A percentile compares a stretch with the other conserved stretches of the same genome.
These are phyloP conservation scores for Hirudinaria manillensis DNA, from an alignment of 2,888 invertebrate species.

Conservation along the genomic window DNA sequence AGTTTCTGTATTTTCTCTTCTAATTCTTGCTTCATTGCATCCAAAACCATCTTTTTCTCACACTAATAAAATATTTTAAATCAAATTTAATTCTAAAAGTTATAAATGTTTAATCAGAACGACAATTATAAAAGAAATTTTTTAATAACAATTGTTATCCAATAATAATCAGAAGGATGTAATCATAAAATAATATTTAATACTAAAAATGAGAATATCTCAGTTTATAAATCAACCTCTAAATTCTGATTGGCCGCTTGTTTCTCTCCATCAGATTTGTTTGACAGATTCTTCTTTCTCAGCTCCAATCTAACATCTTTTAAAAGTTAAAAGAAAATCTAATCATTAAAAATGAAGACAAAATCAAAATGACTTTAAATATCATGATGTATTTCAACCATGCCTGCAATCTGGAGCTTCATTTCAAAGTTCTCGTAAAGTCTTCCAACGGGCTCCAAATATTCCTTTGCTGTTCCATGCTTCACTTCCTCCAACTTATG, in stretches of 20 bases:
- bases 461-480: constrained; percentile 18
- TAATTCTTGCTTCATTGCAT: constrained; percentile 22
- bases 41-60: constrained; percentile 28
- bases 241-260: constrained; percentile 26
- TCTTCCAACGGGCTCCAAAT: constrained; percentile 18
- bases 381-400: background rate
- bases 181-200: background rate
- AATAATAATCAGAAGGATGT: background rate
- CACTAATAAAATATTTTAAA: background rate
- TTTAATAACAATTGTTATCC: no score
- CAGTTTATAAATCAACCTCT: background rate
- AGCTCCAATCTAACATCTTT: constrained; percentile 21
- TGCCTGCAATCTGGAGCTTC: constrained; percentile 22
- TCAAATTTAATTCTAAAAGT: no score
- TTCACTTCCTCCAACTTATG: constrained; percentile 17
- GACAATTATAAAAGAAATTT: no score
- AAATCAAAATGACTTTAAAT: background rate
- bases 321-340: background rate
- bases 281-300: constrained; percentile 6
- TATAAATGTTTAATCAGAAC: no score
- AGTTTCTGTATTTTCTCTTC: constrained; percentile 29
- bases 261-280: constrained; percentile 19
- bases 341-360: background rate
- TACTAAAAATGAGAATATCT: background rate
- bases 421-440: constrained; percentile 8